Evolutionary conservation across 2,797 vertebrate species (phyloP).

Genomic region (Diglossa cyanea): DNA sequence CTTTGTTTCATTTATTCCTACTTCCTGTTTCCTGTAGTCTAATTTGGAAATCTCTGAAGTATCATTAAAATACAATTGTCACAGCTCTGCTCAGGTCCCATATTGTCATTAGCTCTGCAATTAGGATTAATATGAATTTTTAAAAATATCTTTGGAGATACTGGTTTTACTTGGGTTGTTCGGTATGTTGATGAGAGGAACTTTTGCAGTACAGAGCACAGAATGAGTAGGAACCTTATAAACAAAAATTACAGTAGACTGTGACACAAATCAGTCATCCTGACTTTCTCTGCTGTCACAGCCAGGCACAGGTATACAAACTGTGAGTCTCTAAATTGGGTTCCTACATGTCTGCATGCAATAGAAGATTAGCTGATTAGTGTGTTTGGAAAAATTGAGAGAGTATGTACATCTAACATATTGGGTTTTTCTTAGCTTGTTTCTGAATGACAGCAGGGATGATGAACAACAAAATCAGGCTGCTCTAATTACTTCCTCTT

Average conservation of each 20-base stretch:
- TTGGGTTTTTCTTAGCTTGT: neutral
- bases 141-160: neutral
- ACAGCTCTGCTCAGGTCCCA: neutral
- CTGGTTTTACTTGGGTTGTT: neutral
- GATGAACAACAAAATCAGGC: neutral
- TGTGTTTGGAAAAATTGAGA: neutral
- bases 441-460: conserved; percentile 15
- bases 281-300: neutral
- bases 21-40: conserved; percentile 35
- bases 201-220: neutral
- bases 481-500: neutral
- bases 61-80: conserved; percentile 1
- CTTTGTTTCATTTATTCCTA: conserved; percentile 18
- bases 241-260: neutral
- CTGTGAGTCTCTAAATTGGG: neutral
- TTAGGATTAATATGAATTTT: neutral
- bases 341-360: neutral
- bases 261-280: neutral
- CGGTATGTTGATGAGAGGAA: neutral
- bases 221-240: neutral
- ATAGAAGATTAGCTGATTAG: neutral
- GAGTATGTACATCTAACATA: neutral
- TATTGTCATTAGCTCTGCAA: neutral
- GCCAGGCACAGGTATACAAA: neutral
- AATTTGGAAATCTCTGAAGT: conserved; percentile 34